Evolutionary conservation across 2,888 invertebrate genomes (phyloP), one percentile per base, ranked within the genome.

Genomic region (Siphlonurus alternatus): DNA sequence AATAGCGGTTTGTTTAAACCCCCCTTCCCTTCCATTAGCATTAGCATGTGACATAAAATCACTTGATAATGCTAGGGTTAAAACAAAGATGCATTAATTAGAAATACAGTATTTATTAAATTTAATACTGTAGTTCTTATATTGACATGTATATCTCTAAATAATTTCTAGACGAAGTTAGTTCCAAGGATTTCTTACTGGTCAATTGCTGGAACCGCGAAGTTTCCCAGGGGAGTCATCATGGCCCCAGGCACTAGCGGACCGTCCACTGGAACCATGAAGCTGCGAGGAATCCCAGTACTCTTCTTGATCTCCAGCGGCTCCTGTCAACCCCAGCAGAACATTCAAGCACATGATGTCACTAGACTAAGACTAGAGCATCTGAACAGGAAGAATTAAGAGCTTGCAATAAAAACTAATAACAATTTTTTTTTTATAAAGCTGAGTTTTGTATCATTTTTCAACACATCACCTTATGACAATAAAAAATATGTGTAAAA

Each of bases 271-370:
- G 89, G 87, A 65, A 92, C 89, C 87, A 95, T 89, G 79, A 96
- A 96, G 78, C 94, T 95, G 69, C 90, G 82, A 5, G 99, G 99
- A 71, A 99, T 99, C 54, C 99, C 99, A 51, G 98, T 97, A 72
- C 93, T 95, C 71, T 96, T 85, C 72, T 93, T 93, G 66, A 94
- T 86, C 74, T 93, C 91, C 67, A 85, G 79, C 22, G 84, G 82
- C 73, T 83, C 88, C 79, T 77, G 75, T 78, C 38, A 56, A 22
- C 38, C 5, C 38, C 5, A 38, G n/a, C n/a, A n/a, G n/a, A n/a
- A n/a, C n/a, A n/a, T n/a, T n/a, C n/a, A n/a, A n/a, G n/a, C n/a
- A n/a, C n/a, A n/a, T n/a, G n/a, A n/a, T n/a, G n/a, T n/a, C n/a
- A n/a, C n/a, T n/a, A n/a, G n/a, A n/a, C n/a, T n/a, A n/a, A n/a